These are phyloP conservation scores for Ctena decussata DNA, from an alignment of 2,888 invertebrate species.

Conservation along the genomic window DNA sequence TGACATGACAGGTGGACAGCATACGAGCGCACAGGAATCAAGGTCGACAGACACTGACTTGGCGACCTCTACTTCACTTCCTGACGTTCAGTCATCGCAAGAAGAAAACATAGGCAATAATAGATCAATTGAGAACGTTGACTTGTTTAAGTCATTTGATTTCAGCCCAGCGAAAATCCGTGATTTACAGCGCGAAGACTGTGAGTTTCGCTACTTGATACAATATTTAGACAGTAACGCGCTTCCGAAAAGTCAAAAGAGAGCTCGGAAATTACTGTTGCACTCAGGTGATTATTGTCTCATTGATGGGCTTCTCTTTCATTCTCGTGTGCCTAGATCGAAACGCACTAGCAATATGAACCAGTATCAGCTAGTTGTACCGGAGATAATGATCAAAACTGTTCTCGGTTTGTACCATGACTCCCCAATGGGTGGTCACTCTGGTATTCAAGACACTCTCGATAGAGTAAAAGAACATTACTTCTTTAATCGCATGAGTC, in stretches of 20 bases:
- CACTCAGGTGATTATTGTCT: slow-evolving; percentile 38
- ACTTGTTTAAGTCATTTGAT: neutral
- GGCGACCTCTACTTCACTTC: neutral
- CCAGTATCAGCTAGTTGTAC: slow-evolving; percentile 45
- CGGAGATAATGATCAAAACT: slow-evolving; percentile 25
- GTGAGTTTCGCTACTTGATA: neutral
- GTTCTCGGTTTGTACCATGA: slow-evolving; percentile 40
- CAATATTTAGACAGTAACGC: slow-evolving; percentile 2
- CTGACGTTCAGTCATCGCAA: neutral
- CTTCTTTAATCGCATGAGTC: slow-evolving; percentile 28
- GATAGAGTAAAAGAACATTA: slow-evolving; percentile 35
- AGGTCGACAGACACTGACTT: neutral
- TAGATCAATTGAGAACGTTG: neutral
- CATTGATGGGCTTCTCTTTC: slow-evolving; percentile 44
- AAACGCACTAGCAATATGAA: slow-evolving; percentile 27
- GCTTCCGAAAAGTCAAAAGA: slow-evolving; percentile 27
- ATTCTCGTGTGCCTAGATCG: slow-evolving; percentile 27
- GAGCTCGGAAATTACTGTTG: slow-evolving; percentile 38
- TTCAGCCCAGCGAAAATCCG: neutral
- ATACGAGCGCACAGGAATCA: neutral
- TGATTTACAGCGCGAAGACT: neutral
- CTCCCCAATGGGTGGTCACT: slow-evolving; percentile 38
- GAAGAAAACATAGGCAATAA: neutral
- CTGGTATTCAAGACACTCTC: slow-evolving; percentile 43
- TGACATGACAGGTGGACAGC: neutral